Conservation (phyloP, 53 echinoderm and acorn worm genomes). For the Echinometra lucunter region DNA sequence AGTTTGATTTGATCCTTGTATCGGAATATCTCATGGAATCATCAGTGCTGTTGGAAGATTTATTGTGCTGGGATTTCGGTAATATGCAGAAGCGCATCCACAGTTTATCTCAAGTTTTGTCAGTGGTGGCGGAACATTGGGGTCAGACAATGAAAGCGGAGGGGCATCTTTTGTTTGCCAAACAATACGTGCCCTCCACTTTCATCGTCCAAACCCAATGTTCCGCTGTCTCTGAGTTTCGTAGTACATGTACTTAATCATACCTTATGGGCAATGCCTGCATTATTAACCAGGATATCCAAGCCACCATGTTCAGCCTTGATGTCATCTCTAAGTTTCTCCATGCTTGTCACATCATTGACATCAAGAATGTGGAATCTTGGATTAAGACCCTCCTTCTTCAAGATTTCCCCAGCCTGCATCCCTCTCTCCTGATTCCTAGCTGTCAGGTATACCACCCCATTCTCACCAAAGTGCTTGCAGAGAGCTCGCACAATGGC, state of each 20-base stretch:
- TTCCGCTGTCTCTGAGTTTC: too few species aligned
- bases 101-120: too few species aligned
- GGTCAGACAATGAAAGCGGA: too few species aligned
- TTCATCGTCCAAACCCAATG: too few species aligned
- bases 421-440: constrained; percentile 86
- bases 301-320: constrained; percentile 84
- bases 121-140: too few species aligned
- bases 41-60: constrained; percentile 80
- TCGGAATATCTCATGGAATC: constrained; percentile 84
- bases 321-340: constrained; percentile 77
- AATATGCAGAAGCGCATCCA: too few species aligned
- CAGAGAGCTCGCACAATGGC: constrained; percentile 85
- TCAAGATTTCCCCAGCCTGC: constrained; percentile 80
- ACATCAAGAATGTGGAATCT: constrained; percentile 87
- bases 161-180: too few species aligned
- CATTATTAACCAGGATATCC: constrained; percentile 92
- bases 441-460: constrained; percentile 87
- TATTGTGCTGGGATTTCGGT: constrained; percentile 83
- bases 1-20: constrained; percentile 82
- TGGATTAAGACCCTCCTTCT: constrained; percentile 90
- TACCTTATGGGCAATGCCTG: constrained; percentile 87
- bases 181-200: too few species aligned
- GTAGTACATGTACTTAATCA: too few species aligned
- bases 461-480: constrained; percentile 82
- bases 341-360: constrained; percentile 72